Evolutionary conservation across 2,113 vertebrate genomes (phyloP).

Genomic region (Clarias macrocephalus): DNA sequence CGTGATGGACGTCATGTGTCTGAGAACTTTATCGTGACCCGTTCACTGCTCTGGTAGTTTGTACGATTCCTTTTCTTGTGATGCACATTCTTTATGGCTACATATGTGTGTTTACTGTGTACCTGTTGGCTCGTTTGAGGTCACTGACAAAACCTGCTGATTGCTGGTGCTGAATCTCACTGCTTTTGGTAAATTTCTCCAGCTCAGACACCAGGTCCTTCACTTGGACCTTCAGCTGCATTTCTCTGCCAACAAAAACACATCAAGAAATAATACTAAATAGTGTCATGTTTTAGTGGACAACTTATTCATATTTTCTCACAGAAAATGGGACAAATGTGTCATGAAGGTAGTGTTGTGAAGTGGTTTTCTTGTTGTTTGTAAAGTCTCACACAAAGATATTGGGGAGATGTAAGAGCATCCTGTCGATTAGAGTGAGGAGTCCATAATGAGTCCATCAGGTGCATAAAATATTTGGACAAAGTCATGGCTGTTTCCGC

Average conservation of each 20-base stretch:
- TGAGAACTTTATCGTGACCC: no score
- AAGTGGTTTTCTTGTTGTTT: neutral
- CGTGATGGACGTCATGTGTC: no score
- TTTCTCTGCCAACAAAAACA: conserved; percentile 73
- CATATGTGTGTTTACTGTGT: neutral
- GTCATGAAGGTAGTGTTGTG: neutral
- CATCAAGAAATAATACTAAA: neutral
- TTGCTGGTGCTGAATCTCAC: conserved; percentile 85
- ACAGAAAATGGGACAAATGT: neutral
- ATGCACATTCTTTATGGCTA: no score
- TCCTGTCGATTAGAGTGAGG: neutral
- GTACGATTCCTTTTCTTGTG: no score
- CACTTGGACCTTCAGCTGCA: conserved; percentile 83
- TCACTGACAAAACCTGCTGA: conserved; percentile 87
- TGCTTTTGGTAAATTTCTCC: conserved; percentile 86
- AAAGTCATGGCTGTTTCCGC: no score
- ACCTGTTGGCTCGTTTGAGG: conserved; percentile 89
- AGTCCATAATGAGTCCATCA: neutral
- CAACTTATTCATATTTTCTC: neutral
- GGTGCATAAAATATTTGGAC: no score
- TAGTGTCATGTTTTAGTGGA: neutral
- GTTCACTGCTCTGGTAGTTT: no score
- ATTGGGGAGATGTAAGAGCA: neutral
- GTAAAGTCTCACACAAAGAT: neutral
- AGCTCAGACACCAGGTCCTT: conserved; percentile 84